Evolutionary conservation across 2,797 vertebrate genomes (phyloP), one percentile per base, ranked within the genome.

Genomic region (Scomberomorus guttatus): DNA sequence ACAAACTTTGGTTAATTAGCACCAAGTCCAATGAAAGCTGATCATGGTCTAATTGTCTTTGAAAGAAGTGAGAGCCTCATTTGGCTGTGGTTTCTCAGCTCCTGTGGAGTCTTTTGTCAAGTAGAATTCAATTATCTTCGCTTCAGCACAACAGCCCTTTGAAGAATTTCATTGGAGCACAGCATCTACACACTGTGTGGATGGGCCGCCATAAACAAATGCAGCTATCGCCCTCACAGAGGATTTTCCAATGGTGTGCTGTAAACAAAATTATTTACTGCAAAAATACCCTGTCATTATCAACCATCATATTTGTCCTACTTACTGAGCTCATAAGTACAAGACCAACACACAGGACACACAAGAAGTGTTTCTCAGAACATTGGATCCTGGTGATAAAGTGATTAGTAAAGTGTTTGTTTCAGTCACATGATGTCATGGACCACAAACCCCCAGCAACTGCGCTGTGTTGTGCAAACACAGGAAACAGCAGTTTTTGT

Each of bases 41-140:
- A 88, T 87, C 62, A 70, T 65, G 81, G 75, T 75, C 61, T 90
- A 89, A 89, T 83, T 84, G 80, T 61, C 68, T 78, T 32, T 86
- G 56, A 85, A 76, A 88, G 75, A 79, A 74, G 59, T 10, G 3
- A 67, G 70, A 80, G 81, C 70, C 65, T 82, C 80, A 69, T 72
- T 91, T 89, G 84, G 84, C 80, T 51, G 4, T n/a, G 46, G 70
- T 82, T 85, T 77, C 84, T 73, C 12, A 42, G 79, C 77, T 84
- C 60, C 79, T 80, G 69, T 67, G 32, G 61, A 82, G 70, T 70
- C 83, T 79, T 91, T 90, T 86, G 66, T 87, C 68, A 64, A 68
- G 58, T 63, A 82, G 74, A 82, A 89, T 88, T 90, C 77, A 78
- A 90, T 93, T 90, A 89, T 85, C 76, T 78, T 61, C 6, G 57